phyloP scores from a whole-genome alignment of 2,113 vertebrate genomes.

The Leptodactylus fuscus region DNA sequence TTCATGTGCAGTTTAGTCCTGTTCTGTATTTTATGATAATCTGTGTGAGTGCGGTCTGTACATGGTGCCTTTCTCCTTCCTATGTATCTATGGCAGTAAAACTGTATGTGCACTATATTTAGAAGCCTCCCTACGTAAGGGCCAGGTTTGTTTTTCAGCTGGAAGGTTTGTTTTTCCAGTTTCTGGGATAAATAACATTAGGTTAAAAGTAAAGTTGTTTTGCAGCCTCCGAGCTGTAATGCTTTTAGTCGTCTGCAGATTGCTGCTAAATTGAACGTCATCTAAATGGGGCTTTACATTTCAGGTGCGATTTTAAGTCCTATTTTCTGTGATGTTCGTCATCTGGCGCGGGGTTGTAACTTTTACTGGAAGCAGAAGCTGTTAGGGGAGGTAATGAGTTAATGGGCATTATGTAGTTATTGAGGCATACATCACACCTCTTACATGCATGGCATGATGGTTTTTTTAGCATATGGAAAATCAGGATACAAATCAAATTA shows the following conservation, averaged over 20 bases:
- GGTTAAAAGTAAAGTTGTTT: slow-evolving; percentile 45
- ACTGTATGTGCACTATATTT: slow-evolving; percentile 43
- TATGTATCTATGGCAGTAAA: slow-evolving; percentile 41
- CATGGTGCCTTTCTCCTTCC: not conserved
- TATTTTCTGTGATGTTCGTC: slow-evolving; percentile 1
- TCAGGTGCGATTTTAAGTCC: not conserved
- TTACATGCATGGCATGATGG: not conserved
- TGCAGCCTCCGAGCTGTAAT: not conserved
- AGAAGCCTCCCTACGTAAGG: slow-evolving; percentile 14
- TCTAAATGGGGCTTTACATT: slow-evolving; percentile 24
- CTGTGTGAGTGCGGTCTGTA: not conserved
- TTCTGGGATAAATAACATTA: slow-evolving; percentile 42
- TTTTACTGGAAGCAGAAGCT: slow-evolving; percentile 7
- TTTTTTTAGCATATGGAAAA: not conserved
- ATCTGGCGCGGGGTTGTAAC: not conserved
- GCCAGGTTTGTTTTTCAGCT: not conserved
- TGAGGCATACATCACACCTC: slow-evolving; percentile 8
- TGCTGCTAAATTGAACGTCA: slow-evolving; percentile 20
- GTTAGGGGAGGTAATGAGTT: slow-evolving; percentile 14
- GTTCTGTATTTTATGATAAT: not conserved
- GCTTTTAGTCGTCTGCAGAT: slow-evolving; percentile 2
- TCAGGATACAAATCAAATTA: too few relatives aligned
- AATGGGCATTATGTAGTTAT: not conserved
- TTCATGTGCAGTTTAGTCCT: too few relatives aligned
- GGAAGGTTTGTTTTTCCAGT: slow-evolving; percentile 37